Base-by-base conservation (phyloP, 2,888 invertebrate species). In the Ophion costatus region DNA sequence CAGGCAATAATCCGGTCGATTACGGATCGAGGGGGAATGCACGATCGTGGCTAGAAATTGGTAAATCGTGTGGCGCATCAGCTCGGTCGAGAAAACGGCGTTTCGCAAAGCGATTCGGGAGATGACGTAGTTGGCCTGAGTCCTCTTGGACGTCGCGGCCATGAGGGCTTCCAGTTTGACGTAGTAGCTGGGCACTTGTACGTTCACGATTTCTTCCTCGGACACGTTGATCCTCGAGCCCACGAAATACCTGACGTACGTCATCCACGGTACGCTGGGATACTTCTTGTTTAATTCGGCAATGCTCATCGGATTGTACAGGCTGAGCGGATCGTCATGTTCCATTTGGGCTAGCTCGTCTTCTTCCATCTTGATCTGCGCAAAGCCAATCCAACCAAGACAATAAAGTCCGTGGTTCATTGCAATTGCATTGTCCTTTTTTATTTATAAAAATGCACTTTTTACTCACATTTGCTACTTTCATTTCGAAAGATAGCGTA, bases 241-340 rank as follows among this genome's bases (percentile, higher is more conserved):
- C 0, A 96, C 96, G 71, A 99, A 94, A 0, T 95, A 96, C 93
- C 98, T 98, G 91, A 98, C 96, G 92, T 98, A 98, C 83, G 96
- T 96, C 88, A 96, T 92, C 98, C 98, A 98, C 2, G 97, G 96
- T 76, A 97, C 95, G 90, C 95, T 96, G 0, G 97, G 96, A 94
- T 97, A 98, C 89, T 96, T 96, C 64, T 94, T 90, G 90, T 97
- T 96, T 56, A 99, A 93, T 89, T 98, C 95, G 1, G 94, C 93
- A 20, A 99, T 94, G 0, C 97, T 97, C 96, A 98, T 98, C 10
- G 98, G 97, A 91, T 99, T 98, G 94, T 98, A 98, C 20, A 17
- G 2, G 9, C 17, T 69, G 9, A 2, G 11, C 6, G 14, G 20
- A 29, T 29, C 29, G 29, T 29, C 29, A 4, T 29, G 29, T 29